A percentile compares a stretch with the other conserved stretches of the same genome.
Conservation (phyloP, 2,888 invertebrate species). For the Lottia gigantea region DNA sequence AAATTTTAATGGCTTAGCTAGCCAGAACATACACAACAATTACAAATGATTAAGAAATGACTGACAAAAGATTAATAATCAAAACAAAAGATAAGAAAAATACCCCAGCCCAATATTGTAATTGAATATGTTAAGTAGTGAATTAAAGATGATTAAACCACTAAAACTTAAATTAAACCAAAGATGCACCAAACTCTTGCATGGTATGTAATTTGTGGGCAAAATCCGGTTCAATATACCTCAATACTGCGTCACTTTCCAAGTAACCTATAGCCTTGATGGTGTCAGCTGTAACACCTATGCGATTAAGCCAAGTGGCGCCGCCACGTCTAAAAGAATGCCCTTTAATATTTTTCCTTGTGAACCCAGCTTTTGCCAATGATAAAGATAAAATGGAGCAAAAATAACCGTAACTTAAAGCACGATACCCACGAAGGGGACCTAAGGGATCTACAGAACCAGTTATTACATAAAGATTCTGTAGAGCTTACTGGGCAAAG, state of each 20-base stretch:
- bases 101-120: background rate
- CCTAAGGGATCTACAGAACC: background rate
- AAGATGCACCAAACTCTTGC: background rate
- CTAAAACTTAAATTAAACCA: background rate
- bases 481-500: background rate
- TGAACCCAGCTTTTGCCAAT: background rate
- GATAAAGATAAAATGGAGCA: too few species aligned
- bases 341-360: background rate
- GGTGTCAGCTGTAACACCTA: background rate
- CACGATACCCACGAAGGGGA: background rate
- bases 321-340: background rate
- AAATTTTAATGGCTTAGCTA: background rate
- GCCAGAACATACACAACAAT: background rate
- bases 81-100: background rate
- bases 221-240: background rate
- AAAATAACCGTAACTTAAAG: background rate
- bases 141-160: background rate
- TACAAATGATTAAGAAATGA: background rate
- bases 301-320: background rate
- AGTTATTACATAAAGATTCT: background rate
- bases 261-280: background rate
- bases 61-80: background rate
- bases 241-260: background rate
- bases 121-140: background rate
- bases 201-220: background rate